These are phyloP conservation scores for Heteronetta atricapilla DNA, from an alignment of 2,113 vertebrate species.

Conservation along the genomic window DNA sequence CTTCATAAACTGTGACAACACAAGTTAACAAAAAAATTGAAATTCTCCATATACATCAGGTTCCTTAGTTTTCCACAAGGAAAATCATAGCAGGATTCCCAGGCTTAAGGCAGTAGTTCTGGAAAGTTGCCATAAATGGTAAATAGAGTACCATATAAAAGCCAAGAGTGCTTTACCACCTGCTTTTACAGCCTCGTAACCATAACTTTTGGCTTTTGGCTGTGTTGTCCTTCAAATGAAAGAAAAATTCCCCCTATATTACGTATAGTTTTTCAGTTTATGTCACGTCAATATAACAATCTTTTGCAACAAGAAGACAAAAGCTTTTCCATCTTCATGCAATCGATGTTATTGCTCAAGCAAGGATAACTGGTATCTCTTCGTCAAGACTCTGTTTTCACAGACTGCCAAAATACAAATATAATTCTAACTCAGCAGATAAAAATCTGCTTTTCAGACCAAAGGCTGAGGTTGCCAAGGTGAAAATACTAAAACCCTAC, in stretches of 20 bases:
- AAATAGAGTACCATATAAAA: background rate
- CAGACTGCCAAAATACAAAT: background rate
- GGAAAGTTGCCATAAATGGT: background rate
- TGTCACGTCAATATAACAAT: background rate
- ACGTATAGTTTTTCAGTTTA: background rate
- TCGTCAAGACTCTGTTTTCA: background rate
- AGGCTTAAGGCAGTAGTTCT: background rate
- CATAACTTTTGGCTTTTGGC: background rate
- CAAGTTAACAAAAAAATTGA: background rate
- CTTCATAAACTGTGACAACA: background rate
- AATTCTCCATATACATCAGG: background rate
- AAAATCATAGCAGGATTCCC: background rate
- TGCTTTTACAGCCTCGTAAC: background rate
- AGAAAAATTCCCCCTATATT: background rate
- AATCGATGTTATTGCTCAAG: conserved; percentile 29
- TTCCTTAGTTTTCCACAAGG: background rate
- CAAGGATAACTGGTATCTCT: background rate
- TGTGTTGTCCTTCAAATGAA: background rate
- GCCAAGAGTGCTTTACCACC: background rate
- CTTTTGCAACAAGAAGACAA: conserved; percentile 19
- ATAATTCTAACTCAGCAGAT: background rate
- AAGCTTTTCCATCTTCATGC: background rate
- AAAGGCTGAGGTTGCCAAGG: background rate
- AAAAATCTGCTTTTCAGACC: background rate
- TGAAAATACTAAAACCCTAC: background rate